Evolutionary conservation across 1,140 invertebrate species (phyloP).

Genomic region (Papilio xuthus): DNA sequence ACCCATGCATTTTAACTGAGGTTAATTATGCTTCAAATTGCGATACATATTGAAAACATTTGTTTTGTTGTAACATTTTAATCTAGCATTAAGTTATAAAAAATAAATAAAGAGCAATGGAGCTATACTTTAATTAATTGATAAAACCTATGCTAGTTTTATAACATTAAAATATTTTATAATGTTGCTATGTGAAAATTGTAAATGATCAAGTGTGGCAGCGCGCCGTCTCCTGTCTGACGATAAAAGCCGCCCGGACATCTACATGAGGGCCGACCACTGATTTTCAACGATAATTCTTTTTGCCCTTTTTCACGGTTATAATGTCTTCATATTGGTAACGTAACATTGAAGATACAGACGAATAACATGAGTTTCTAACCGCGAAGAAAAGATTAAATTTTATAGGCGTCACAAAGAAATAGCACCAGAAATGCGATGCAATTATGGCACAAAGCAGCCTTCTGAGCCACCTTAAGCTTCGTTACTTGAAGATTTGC

Average conservation of each 20-base stretch:
- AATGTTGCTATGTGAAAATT: background rate
- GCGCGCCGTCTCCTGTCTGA: background rate
- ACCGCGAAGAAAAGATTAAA: background rate
- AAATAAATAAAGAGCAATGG: no score
- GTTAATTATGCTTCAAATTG: no score
- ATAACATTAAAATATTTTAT: background rate
- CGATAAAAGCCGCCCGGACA: background rate
- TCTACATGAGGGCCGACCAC: background rate
- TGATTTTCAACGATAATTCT: background rate
- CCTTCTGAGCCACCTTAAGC: background rate
- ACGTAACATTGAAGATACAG: no score
- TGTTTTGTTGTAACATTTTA: no score
- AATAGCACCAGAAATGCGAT: background rate
- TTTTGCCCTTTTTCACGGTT: background rate
- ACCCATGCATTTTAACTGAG: no score
- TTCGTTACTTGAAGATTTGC: background rate
- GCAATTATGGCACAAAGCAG: slow-evolving; percentile 5
- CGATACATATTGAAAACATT: no score
- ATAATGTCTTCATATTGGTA: background rate
- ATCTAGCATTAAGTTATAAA: no score
- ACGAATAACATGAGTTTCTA: no score
- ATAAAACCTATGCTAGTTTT: background rate
- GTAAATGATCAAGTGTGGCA: background rate
- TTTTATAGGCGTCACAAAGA: background rate
- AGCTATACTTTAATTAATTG: no score